Conservation (phyloP, 2,797 vertebrate genomes). For the Fistularia tabacaria region DNA sequence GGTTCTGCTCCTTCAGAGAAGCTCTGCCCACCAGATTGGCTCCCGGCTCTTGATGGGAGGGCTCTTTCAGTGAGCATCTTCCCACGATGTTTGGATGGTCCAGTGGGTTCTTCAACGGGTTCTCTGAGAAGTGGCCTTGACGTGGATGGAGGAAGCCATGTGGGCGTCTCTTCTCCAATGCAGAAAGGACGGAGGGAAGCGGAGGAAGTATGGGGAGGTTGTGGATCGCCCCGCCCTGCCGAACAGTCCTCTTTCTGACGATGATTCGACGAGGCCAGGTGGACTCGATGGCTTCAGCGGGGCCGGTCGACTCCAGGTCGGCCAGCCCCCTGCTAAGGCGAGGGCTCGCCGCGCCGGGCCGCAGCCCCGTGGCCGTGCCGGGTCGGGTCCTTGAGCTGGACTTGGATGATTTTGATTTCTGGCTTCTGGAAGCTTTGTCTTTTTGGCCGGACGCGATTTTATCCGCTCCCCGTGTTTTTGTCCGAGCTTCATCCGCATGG, state of each 20-base stretch:
- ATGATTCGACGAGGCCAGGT: slow-evolving; percentile 80
- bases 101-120: slow-evolving; percentile 46
- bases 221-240: slow-evolving; percentile 77
- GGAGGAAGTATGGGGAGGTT: slow-evolving; percentile 81
- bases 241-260: slow-evolving; percentile 76
- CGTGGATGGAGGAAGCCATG: slow-evolving; percentile 46
- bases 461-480: slow-evolving; percentile 23
- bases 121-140: slow-evolving; percentile 65
- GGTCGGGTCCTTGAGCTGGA: slow-evolving; percentile 60
- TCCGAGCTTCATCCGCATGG: slow-evolving; percentile 25
- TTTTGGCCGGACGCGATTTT: slow-evolving; percentile 20
- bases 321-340: slow-evolving; percentile 37
- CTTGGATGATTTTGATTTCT: slow-evolving; percentile 64
- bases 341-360: slow-evolving; percentile 54
- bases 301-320: slow-evolving; percentile 50
- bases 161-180: slow-evolving; percentile 71
- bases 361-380: slow-evolving; percentile 67
- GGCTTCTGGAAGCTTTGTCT: slow-evolving; percentile 48
- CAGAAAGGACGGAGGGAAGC: slow-evolving; percentile 73
- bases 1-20: slow-evolving; percentile 66
- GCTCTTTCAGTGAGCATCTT: slow-evolving; percentile 72
- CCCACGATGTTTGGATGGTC: slow-evolving; percentile 58
- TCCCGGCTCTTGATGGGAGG: slow-evolving; percentile 45
- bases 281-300: slow-evolving; percentile 69
- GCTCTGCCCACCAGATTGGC: slow-evolving; percentile 52